Evolutionary conservation across 2,888 invertebrate genomes (phyloP).

Genomic region (Limnephilus rhombicus): DNA sequence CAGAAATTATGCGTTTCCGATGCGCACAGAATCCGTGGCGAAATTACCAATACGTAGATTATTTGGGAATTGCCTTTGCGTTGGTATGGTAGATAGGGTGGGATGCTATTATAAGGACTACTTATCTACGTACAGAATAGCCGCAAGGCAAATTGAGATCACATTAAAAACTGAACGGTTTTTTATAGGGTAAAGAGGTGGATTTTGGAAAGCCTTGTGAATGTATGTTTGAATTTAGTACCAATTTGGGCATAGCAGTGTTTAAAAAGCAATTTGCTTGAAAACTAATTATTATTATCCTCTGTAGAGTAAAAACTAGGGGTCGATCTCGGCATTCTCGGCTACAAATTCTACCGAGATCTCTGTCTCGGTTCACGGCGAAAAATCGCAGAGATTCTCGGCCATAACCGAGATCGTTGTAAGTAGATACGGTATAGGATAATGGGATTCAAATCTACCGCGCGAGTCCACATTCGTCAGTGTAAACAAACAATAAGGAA

Average conservation of each 20-base stretch:
- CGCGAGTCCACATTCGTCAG: too few species aligned
- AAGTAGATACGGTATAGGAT: too few species aligned
- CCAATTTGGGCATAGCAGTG: neutral
- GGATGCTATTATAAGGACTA: neutral
- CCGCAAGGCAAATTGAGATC: neutral
- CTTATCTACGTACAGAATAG: neutral
- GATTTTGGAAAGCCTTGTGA: neutral
- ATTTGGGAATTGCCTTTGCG: neutral
- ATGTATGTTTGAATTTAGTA: neutral
- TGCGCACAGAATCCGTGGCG: neutral
- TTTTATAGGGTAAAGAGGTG: neutral
- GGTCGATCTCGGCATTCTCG: too few species aligned
- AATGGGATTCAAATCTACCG: too few species aligned
- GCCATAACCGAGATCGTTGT: too few species aligned
- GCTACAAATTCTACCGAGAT: too few species aligned
- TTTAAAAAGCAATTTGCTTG: neutral
- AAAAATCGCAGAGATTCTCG: too few species aligned
- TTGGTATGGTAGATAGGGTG: neutral
- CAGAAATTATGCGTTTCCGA: conserved; percentile 20
- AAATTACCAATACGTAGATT: neutral
- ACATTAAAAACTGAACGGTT: neutral
- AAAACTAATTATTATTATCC: too few species aligned
- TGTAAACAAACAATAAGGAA: too few species aligned
- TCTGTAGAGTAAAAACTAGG: too few species aligned
- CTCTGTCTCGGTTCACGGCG: too few species aligned